Conservation (phyloP, 2,888 invertebrate genomes). For the Alitta virens region DNA sequence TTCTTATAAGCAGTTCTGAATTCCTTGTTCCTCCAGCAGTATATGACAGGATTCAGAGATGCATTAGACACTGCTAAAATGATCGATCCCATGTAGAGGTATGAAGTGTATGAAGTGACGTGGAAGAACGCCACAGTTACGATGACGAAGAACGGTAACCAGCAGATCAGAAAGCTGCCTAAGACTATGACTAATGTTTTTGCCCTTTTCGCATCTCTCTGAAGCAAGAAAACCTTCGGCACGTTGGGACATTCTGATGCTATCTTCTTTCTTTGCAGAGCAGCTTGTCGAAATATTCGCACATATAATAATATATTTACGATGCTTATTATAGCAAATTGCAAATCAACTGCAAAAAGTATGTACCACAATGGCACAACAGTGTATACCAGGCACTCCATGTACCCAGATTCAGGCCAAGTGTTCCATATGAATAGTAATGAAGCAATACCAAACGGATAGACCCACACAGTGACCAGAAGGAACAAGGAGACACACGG, state of each 20-base stretch:
- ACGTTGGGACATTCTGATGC: background rate
- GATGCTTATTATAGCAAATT: background rate
- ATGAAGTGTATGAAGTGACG: background rate
- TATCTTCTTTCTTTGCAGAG: background rate
- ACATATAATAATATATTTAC: background rate
- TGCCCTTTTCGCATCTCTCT: background rate
- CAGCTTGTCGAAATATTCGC: background rate
- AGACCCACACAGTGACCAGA: background rate
- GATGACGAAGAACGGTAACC: background rate
- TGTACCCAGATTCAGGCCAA: background rate
- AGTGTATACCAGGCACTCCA: background rate
- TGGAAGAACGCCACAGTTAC: background rate
- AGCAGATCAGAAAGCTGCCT: background rate
- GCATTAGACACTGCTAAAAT: slow-evolving; percentile 32
- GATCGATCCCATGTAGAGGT: background rate
- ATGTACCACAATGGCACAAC: background rate
- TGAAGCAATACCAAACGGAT: background rate
- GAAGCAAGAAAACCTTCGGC: background rate
- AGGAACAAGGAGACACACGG: slow-evolving; percentile 16
- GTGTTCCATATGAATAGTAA: background rate
- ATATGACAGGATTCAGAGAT: slow-evolving; percentile 33
- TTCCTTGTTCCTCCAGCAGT: slow-evolving; percentile 33
- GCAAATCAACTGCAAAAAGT: background rate
- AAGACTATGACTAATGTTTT: background rate
- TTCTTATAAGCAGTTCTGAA: slow-evolving; percentile 25